phyloP scores from a whole-genome alignment of 2,888 invertebrate genomes.

The Drosophila recens region DNA sequence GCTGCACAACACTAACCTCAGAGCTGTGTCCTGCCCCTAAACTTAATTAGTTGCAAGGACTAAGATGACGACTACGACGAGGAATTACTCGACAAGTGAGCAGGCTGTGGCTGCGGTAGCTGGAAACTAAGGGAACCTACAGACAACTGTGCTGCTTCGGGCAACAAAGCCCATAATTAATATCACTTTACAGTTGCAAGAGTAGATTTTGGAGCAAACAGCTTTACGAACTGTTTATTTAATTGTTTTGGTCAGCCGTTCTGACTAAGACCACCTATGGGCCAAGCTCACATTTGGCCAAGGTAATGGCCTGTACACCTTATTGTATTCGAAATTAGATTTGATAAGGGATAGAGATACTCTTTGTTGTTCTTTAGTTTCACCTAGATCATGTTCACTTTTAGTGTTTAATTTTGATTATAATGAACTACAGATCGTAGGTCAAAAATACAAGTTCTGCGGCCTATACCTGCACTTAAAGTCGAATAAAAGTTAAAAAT shows the following conservation, averaged over 20 bases:
- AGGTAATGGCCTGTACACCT: neutral
- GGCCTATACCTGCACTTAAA: no score
- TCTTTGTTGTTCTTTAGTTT: neutral
- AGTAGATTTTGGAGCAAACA: neutral
- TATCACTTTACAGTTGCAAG: conserved; percentile 63
- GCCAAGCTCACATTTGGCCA: neutral
- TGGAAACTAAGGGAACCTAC: neutral
- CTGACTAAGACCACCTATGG: neutral
- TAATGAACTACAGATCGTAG: no score
- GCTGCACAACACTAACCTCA: no score
- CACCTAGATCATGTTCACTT: neutral
- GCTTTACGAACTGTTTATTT: conserved; percentile 54
- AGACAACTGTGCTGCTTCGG: conserved; percentile 19
- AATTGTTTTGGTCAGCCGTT: conserved; percentile 4
- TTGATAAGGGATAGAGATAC: neutral
- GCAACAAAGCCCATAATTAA: conserved; percentile 69
- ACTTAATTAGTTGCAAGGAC: no score
- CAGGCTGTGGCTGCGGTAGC: neutral
- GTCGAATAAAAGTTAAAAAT: no score
- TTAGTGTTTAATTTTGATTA: neutral
- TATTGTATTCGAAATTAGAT: neutral
- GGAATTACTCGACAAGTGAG: neutral
- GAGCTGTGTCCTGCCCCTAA: no score
- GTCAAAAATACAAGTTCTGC: no score
- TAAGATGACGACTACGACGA: neutral